phyloP scores from a whole-genome alignment of 2,888 invertebrate species.

The Netelia inedita region DNA sequence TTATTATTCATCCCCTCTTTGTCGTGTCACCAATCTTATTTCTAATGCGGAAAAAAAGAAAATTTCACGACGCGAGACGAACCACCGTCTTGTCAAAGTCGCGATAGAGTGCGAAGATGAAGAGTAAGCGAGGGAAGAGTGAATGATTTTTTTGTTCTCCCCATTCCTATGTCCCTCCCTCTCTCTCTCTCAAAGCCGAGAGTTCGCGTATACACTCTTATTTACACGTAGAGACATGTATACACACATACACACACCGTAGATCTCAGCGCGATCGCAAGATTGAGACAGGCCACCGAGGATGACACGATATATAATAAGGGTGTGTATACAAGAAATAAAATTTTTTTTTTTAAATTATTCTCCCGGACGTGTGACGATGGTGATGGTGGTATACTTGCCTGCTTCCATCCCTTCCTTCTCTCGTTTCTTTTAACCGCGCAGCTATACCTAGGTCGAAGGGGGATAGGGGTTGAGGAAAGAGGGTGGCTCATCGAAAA shows the following conservation, averaged over 20 bases:
- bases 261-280: too few species aligned
- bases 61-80: background rate
- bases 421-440: background rate
- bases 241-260: too few species aligned
- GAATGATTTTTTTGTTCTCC: background rate
- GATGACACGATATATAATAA: too few species aligned
- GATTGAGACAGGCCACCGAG: too few species aligned
- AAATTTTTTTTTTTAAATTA: too few species aligned
- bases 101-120: slow-evolving; percentile 4
- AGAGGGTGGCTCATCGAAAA: too few species aligned
- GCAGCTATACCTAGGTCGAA: background rate
- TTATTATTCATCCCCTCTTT: slow-evolving; percentile 22
- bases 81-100: background rate
- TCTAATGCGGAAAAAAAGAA: background rate
- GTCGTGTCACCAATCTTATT: slow-evolving; percentile 1
- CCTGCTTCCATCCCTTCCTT: background rate
- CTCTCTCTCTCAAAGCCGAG: too few species aligned
- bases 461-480: background rate
- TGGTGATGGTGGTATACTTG: background rate
- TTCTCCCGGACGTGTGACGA: slow-evolving; percentile 2
- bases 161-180: too few species aligned
- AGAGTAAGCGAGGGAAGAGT: slow-evolving; percentile 22
- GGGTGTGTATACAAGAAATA: background rate
- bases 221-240: too few species aligned
- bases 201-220: too few species aligned